These are phyloP conservation scores for Ptilodon capucinus DNA, from an alignment of 2,888 invertebrate genomes.

Conservation along the genomic window DNA sequence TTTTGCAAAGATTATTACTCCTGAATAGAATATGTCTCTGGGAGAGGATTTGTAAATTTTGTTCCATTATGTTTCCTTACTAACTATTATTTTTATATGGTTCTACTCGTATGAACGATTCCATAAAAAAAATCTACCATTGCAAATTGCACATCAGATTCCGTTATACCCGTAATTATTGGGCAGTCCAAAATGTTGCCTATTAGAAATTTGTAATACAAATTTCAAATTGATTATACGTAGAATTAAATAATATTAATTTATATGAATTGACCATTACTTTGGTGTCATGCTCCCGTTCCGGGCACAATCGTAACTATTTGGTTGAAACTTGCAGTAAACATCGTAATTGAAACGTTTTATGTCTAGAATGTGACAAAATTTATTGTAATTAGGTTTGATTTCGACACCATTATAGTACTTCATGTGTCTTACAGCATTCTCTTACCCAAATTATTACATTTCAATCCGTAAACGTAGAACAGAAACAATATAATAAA, in stretches of 20 bases:
- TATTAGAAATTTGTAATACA: too few species aligned
- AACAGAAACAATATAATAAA: background rate
- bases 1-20: too few species aligned
- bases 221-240: too few species aligned
- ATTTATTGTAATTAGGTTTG: background rate
- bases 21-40: too few species aligned
- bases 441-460: background rate
- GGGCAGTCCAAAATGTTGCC: too few species aligned
- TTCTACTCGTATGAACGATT: too few species aligned
- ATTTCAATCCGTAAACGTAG: background rate
- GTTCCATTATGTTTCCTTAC: too few species aligned
- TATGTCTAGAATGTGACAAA: slow-evolving; percentile 9
- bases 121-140: too few species aligned
- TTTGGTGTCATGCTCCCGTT: slow-evolving; percentile 15
- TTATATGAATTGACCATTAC: slow-evolving; percentile 10
- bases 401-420: background rate
- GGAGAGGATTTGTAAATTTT: too few species aligned
- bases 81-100: too few species aligned
- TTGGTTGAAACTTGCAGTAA: slow-evolving; percentile 56
- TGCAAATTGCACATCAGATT: too few species aligned
- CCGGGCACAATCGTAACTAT: slow-evolving; percentile 40
- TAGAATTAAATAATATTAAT: background rate
- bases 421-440: background rate
- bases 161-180: too few species aligned
- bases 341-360: slow-evolving; percentile 15